phyloP scores from a whole-genome alignment of 2,888 invertebrate genomes.

The Lingula anatina region DNA sequence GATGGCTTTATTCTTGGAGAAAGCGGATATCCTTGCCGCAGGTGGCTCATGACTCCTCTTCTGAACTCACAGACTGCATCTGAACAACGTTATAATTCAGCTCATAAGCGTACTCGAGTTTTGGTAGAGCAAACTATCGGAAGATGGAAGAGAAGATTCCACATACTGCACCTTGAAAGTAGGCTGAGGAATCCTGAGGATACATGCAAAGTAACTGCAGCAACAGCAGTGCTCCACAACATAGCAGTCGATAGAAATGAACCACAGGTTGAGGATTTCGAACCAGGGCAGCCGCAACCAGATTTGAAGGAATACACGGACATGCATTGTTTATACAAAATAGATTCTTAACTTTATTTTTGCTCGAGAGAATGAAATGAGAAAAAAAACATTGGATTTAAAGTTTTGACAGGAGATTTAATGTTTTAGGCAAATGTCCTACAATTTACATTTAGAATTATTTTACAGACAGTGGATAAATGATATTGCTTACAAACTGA shows the following conservation, averaged over 20 bases:
- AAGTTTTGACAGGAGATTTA: no score
- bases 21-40: constrained; percentile 9
- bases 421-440: no score
- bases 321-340: no score
- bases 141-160: constrained; percentile 6
- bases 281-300: constrained; percentile 1
- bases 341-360: no score
- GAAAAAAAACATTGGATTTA: no score
- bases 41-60: constrained; percentile 9
- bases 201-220: constrained; percentile 7
- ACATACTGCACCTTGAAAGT: constrained; percentile 3
- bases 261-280: constrained; percentile 1
- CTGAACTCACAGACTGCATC: constrained; percentile 4
- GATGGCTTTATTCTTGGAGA: constrained; percentile 7
- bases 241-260: constrained; percentile 5
- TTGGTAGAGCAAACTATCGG: constrained; percentile 6
- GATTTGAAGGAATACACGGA: background rate
- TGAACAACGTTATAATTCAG: constrained; percentile 4
- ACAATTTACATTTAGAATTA: no score
- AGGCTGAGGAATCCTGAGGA: constrained; percentile 4
- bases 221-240: constrained; percentile 7
- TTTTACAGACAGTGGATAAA: no score
- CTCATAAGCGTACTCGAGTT: constrained; percentile 7
- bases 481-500: no score
- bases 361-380: no score